Evolutionary conservation across 1,140 invertebrate genomes (phyloP).

Genomic region (Cryptotermes secundus): DNA sequence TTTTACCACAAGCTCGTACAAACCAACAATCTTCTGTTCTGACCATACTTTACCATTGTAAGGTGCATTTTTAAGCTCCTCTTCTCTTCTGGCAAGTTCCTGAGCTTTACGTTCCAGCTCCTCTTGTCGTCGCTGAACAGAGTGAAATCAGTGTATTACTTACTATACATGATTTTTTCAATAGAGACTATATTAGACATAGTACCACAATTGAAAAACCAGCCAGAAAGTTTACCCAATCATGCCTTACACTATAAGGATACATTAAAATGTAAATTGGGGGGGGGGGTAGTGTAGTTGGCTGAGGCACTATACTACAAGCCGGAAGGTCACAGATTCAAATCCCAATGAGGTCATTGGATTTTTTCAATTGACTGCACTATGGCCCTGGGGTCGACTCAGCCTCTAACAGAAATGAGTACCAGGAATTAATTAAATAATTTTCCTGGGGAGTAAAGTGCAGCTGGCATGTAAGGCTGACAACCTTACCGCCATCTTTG

Average conservation of each 20-base stretch:
- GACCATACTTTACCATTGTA: slow-evolving; percentile 56
- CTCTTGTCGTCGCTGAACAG: slow-evolving; percentile 70
- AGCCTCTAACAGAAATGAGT: too few relatives aligned
- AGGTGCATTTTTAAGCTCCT: slow-evolving; percentile 75
- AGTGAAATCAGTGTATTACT: neutral
- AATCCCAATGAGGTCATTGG: too few relatives aligned
- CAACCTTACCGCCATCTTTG: too few relatives aligned
- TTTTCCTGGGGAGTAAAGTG: too few relatives aligned
- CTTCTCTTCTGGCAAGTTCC: slow-evolving; percentile 84
- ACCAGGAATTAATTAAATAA: too few relatives aligned
- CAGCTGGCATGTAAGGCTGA: too few relatives aligned
- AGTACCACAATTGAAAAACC: neutral
- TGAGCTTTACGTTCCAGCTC: slow-evolving; percentile 83
- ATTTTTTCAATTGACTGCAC: too few relatives aligned
- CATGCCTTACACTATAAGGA: neutral
- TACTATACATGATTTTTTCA: slow-evolving; percentile 7
- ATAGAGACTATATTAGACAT: neutral
- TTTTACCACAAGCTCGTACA: too few relatives aligned
- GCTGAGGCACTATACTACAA: too few relatives aligned
- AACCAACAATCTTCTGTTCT: neutral
- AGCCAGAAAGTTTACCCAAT: neutral
- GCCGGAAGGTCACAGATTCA: too few relatives aligned
- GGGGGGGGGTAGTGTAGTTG: too few relatives aligned
- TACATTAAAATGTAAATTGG: neutral
- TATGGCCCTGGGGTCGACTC: too few relatives aligned